These are phyloP conservation scores for Nephrotoma flavescens DNA, from an alignment of 2,888 invertebrate species.

Conservation along the genomic window DNA sequence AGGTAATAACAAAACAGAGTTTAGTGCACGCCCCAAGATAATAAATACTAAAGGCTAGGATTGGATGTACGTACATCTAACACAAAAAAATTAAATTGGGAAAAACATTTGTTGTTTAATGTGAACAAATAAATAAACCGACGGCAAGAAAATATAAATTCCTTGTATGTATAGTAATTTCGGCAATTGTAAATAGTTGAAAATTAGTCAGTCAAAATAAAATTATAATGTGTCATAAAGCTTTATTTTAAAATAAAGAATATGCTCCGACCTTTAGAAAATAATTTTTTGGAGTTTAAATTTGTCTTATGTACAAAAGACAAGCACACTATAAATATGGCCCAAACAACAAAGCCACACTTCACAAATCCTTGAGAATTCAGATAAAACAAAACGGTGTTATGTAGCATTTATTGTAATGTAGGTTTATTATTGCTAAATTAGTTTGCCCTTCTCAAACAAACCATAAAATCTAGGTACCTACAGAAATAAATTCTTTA, in stretches of 20 bases:
- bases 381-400: neutral
- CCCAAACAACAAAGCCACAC: neutral
- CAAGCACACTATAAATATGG: neutral
- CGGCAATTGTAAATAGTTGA: no score
- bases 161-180: no score
- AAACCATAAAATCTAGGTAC: no score
- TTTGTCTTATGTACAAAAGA: no score
- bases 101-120: neutral
- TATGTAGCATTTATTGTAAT: neutral
- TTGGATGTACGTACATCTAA: constrained; percentile 10
- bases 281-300: neutral
- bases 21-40: neutral
- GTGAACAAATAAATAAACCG: neutral
- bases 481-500: no score
- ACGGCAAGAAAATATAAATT: neutral
- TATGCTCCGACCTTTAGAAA: neutral
- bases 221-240: no score
- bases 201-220: no score
- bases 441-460: no score
- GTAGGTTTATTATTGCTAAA: no score
- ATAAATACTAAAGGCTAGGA: neutral
- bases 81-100: neutral
- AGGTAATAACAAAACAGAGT: neutral
- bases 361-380: neutral
- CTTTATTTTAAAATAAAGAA: no score